These are phyloP conservation scores for Ardeotis arabs DNA, from an alignment of 2,113 vertebrate species.

Conservation along the genomic window DNA sequence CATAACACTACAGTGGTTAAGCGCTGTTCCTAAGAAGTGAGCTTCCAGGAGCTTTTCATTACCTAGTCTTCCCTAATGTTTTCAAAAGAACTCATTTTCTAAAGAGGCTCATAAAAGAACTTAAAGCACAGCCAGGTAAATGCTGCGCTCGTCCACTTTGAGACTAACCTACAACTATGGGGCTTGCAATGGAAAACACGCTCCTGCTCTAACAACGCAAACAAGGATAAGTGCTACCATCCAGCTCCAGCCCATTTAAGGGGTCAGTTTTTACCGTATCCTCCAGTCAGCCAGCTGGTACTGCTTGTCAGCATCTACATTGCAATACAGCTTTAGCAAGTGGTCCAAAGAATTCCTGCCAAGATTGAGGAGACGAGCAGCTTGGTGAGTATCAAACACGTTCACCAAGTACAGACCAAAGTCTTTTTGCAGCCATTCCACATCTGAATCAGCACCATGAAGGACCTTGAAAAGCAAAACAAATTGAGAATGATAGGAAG, in stretches of 20 bases:
- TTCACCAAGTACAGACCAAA: constrained; percentile 94
- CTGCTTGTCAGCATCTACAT: constrained; percentile 87
- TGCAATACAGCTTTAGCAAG: constrained; percentile 88
- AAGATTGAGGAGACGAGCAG: constrained; percentile 88
- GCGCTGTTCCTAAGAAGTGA: background rate
- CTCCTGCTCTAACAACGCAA: background rate
- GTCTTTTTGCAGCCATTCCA: constrained; percentile 97
- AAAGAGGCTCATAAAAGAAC: background rate
- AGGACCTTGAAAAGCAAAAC: constrained; percentile 81
- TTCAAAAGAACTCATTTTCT: background rate
- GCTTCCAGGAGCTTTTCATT: background rate
- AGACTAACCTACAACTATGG: background rate
- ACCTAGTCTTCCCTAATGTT: background rate
- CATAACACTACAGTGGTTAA: background rate
- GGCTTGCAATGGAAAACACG: background rate
- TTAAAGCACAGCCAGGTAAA: background rate
- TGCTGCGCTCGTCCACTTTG: background rate
- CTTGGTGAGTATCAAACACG: constrained; percentile 96
- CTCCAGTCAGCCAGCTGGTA: constrained; percentile 98
- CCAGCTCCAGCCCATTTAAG: background rate
- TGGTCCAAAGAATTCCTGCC: constrained; percentile 92
- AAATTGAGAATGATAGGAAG: background rate
- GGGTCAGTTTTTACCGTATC: constrained; percentile 83
- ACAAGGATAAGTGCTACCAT: background rate
- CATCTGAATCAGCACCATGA: constrained; percentile 93